Evolutionary conservation across 35 echinoderm and acorn worm species (phyloP).

Genomic region (Ophioderma brevispina): DNA sequence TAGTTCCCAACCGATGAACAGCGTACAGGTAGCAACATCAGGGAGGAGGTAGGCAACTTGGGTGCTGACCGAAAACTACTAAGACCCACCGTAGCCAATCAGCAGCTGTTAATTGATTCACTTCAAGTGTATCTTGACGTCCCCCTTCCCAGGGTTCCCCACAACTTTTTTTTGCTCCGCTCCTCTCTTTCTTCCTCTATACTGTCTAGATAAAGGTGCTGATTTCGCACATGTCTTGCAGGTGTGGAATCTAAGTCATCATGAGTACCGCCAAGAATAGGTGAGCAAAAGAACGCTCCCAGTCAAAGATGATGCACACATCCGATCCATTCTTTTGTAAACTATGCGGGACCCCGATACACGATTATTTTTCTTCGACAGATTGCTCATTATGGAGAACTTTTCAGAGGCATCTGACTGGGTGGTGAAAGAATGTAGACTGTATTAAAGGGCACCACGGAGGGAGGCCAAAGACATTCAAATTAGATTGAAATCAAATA

Average conservation of each 20-base stretch:
- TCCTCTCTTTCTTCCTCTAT: not conserved
- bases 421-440: no score
- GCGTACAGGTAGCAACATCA: not conserved
- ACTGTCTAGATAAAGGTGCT: not conserved
- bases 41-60: constrained; percentile 5
- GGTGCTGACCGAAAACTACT: not conserved
- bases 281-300: not conserved
- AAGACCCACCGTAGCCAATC: not conserved
- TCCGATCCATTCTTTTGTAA: constrained; percentile 1
- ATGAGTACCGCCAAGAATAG: not conserved
- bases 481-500: no score
- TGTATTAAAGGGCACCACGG: no score
- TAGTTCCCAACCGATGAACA: not conserved
- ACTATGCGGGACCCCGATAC: constrained; percentile 2
- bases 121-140: constrained; percentile 1
- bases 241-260: constrained; percentile 5
- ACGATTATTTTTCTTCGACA: constrained; percentile 10
- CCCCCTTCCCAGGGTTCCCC: not conserved
- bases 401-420: no score
- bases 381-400: constrained; percentile 4
- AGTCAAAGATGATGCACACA: constrained; percentile 5
- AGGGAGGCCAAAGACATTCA: no score
- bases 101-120: constrained; percentile 1
- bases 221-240: not conserved
- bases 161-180: constrained; percentile 2